A percentile compares a stretch with the other conserved stretches of the same genome.
These are phyloP conservation scores for Apodemus agrarius DNA, from an alignment of 2,797 vertebrate genomes.

Conservation along the genomic window DNA sequence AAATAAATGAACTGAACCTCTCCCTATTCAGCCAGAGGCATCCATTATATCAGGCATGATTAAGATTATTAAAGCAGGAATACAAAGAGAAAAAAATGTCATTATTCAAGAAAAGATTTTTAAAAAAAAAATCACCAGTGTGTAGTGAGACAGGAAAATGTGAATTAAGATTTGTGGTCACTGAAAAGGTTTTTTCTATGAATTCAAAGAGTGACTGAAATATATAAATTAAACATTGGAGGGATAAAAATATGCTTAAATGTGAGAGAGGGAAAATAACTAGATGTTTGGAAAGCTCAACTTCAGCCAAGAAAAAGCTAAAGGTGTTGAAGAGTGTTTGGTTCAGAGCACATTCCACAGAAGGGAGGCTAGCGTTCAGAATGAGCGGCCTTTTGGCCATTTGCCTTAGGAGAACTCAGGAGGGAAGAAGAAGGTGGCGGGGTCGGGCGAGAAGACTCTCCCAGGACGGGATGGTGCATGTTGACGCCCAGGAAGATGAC, in stretches of 20 bases:
- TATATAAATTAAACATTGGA: slow-evolving; percentile 33
- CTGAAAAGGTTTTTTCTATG: slow-evolving; percentile 19
- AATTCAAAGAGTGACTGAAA: slow-evolving; percentile 4
- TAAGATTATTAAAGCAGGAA: slow-evolving; percentile 65
- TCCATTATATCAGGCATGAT: slow-evolving; percentile 59
- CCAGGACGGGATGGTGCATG: not conserved
- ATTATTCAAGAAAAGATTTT: slow-evolving; percentile 40
- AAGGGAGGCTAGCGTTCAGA: not conserved
- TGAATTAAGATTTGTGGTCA: slow-evolving; percentile 44
- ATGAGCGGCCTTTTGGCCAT: not conserved
- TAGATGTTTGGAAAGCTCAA: not conserved
- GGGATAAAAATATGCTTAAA: not conserved
- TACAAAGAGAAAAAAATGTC: slow-evolving; percentile 36
- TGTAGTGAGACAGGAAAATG: slow-evolving; percentile 46
- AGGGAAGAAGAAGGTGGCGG: not conserved
- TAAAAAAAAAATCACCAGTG: not conserved
- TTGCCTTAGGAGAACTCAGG: not conserved
- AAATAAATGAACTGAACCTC: slow-evolving; percentile 74
- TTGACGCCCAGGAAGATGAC: not conserved
- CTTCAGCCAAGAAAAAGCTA: slow-evolving; percentile 12
- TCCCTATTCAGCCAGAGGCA: slow-evolving; percentile 55
- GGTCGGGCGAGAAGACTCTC: not conserved
- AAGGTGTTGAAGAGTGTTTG: not conserved
- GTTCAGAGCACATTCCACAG: slow-evolving; percentile 21
- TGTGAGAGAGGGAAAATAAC: not conserved